Base-by-base conservation (phyloP, 2,888 invertebrate species). In the Sympetrum striolatum region DNA sequence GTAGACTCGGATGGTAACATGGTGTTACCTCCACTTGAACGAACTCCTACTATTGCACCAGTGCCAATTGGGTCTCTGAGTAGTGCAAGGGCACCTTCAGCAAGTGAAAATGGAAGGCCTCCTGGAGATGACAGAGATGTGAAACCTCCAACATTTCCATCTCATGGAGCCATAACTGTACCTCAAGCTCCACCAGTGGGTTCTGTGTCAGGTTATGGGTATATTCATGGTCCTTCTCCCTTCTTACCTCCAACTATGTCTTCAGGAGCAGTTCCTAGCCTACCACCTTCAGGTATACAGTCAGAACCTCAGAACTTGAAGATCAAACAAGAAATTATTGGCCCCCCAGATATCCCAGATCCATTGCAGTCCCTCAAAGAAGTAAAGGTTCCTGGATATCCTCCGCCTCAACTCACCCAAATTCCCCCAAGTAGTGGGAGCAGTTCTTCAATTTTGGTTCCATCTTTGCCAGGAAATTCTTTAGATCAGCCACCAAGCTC, bases 291-390 rank as follows among this genome's bases (percentile, higher is more conserved):
- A 37, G 86, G 86, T 25, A 90, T 92, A 58, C 94, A 95, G 92
- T 95, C 94, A 93, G 96, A 96, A 92, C 96, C 96, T 12, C 96
- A 96, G 93, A 96, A 96, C 93, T 94, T 96, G 90, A 96, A 96
- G 93, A 96, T 96, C 58, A 96, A 96, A 92, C 96, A 96, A 92
- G 96, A 96, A 93, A 91, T 92, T 35, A 92, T 92, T 86, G 92
- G 93, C 53, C 92, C 93, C 18, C 92, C 92, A 14, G 92, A 93
- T 22, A 64, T 81, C 91, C 92, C 92, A 73, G 97, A 97, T 94
- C 97, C 97, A 4, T 93, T 97, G 91, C 97, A 97, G 93, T 97
- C 97, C 92, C 94, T 97, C 14, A 96, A 97, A 93, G 97, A 97
- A 93, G 97, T 97, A 0, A 97, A 97, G 95, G 97, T 97, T 14